Conservation (phyloP, 2,797 vertebrate genomes). For the Cossypha dichroa region DNA sequence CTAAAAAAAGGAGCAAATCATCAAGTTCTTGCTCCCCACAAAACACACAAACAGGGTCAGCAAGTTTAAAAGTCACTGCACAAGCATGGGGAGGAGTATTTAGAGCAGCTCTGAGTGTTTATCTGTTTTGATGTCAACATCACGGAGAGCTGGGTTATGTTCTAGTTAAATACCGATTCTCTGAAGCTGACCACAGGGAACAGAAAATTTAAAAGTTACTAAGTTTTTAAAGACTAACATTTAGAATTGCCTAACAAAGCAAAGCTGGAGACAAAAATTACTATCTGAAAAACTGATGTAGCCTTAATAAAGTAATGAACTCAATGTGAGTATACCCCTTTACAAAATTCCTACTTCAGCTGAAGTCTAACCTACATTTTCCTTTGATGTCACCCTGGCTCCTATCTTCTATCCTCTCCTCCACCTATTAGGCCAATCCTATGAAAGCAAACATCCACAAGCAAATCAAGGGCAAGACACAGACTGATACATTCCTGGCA, state of each 20-base stretch:
- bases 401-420: background rate
- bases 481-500: background rate
- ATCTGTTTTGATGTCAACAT: background rate
- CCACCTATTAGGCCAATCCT: background rate
- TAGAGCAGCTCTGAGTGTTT: background rate
- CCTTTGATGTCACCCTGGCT: background rate
- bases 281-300: background rate
- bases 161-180: background rate
- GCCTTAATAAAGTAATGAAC: background rate
- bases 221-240: background rate
- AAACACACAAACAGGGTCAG: background rate
- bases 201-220: background rate
- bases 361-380: background rate
- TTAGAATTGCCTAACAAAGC: background rate
- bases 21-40: background rate
- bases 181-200: background rate
- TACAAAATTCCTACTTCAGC: background rate
- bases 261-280: background rate
- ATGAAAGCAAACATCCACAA: background rate
- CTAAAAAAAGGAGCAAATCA: slow-evolving; percentile 71
- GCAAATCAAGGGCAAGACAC: background rate
- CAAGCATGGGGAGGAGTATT: background rate
- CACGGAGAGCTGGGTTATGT: background rate
- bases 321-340: background rate
- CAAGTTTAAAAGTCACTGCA: background rate